Base-by-base conservation (phyloP, 2,888 invertebrate genomes). In the Drosophila ustulata region DNA sequence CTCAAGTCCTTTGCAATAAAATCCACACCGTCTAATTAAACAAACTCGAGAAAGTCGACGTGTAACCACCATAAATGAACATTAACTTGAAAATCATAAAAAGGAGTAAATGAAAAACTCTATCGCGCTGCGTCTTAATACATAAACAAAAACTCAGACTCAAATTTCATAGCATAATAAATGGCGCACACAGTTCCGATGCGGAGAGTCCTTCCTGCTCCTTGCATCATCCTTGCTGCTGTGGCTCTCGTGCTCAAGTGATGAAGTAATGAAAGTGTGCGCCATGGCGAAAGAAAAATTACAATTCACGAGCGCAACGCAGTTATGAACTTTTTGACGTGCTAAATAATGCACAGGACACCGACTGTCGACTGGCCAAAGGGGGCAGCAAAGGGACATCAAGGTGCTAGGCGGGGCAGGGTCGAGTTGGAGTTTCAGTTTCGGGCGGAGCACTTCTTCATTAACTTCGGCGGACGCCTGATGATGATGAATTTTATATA, bases 51-150 rank as follows among this genome's bases (percentile, higher is more conserved):
- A n/a, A 90, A 83, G 82, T 83, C 84, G 82, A 83, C 67, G 84
- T 83, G 83, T 83, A 84, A 84, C 84, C 87, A 88, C 85, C 90
- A 90, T 90, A 90, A 90, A 89, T 90, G 90, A 90, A 87, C 90
- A 90, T 90, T 89, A 89, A 88, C 86, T 80, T 74, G 80, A 81
- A 88, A 85, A 82, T 88, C 85, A 85, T 85, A 87, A 87, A 84
- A 85, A 72, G 75, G 79, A 80, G 73, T 75, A 57, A 79, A 80
- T 66, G 52, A 81, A 70, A 72, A 80, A 62, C 64, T 66, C 71
- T 70, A 53, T 56, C 34, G 51, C 37, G 37, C 23, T 74, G 3
- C 55, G 56, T 67, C 68, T 52, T 58, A 58, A 47, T 72, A 79
- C 79, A 78, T 79, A 79, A 80, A 80, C 80, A 78, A 80, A 57